A percentile compares a stretch with the other conserved stretches of the same genome.
Conservation (phyloP, 2,888 invertebrate species). For the Lasioglossum lativentre region DNA sequence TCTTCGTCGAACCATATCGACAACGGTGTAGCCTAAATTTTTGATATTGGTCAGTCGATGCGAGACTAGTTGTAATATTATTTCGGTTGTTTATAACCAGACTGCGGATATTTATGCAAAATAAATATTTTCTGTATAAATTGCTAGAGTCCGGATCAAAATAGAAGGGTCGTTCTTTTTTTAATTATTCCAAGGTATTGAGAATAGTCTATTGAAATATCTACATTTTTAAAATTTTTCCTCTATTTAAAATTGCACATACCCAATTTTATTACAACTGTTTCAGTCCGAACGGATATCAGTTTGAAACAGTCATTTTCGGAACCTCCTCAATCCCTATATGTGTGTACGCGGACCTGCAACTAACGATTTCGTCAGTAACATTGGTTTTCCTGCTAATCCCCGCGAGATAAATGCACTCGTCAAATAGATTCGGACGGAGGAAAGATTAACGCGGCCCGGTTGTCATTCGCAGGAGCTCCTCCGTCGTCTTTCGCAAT, state of each 20-base stretch:
- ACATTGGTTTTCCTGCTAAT: neutral
- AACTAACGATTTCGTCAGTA: neutral
- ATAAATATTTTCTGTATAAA: too few relatives aligned
- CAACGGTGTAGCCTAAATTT: neutral
- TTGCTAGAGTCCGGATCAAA: too few relatives aligned
- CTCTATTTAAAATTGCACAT: too few relatives aligned
- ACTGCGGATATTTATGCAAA: too few relatives aligned
- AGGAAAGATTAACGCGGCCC: constrained; percentile 11
- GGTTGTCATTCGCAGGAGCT: constrained; percentile 56
- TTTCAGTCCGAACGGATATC: too few relatives aligned
- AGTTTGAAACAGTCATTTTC: too few relatives aligned
- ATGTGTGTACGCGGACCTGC: too few relatives aligned
- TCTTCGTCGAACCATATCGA: neutral
- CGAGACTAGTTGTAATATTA: neutral
- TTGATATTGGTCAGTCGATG: neutral
- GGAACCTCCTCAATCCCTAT: neutral
- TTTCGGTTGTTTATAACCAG: neutral
- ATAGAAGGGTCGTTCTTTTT: too few relatives aligned
- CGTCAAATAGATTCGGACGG: constrained; percentile 16
- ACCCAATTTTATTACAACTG: too few relatives aligned
- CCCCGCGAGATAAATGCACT: neutral
- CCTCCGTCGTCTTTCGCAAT: constrained; percentile 44
- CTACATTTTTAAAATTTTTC: too few relatives aligned
- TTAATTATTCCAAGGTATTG: too few relatives aligned
- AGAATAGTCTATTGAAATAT: too few relatives aligned